These are phyloP conservation scores for Penaeus monodon DNA, from an alignment of 2,888 invertebrate genomes.

Conservation along the genomic window DNA sequence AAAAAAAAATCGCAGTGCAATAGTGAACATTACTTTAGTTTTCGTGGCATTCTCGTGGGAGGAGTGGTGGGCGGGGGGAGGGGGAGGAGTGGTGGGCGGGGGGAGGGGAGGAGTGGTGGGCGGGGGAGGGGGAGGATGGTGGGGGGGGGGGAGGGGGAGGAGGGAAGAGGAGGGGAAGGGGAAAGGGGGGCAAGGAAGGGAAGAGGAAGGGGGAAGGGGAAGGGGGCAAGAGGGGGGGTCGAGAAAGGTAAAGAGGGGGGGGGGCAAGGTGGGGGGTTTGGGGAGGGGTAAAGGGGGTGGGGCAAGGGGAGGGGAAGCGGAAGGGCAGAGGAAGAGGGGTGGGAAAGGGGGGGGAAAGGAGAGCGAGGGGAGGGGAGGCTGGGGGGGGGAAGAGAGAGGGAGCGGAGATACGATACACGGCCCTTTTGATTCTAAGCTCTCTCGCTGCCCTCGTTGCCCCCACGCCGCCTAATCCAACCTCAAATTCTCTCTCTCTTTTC, in stretches of 20 bases:
- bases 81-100: too few species aligned
- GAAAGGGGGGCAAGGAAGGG: too few species aligned
- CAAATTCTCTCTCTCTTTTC: neutral
- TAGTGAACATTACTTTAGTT: constrained; percentile 4
- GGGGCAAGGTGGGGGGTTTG: neutral
- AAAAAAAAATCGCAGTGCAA: neutral
- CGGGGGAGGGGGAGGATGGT: neutral
- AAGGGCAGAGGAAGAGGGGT: neutral
- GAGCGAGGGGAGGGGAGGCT: neutral
- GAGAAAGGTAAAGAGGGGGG: too few species aligned
- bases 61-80: neutral
- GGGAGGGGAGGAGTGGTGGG: too few species aligned
- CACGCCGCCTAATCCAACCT: neutral
- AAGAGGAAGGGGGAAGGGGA: neutral
- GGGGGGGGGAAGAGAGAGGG: constrained; percentile 2
- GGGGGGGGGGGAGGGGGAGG: neutral
- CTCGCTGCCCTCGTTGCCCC: neutral
- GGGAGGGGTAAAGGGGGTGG: neutral
- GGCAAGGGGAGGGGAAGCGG: neutral
- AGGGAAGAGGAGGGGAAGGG: too few species aligned
- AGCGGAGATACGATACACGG: neutral
- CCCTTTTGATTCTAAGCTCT: neutral
- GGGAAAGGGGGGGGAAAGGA: neutral
- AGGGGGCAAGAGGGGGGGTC: neutral
- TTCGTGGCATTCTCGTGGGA: neutral